phyloP scores from a whole-genome alignment of 2,888 invertebrate species.

The Ophion costatus region DNA sequence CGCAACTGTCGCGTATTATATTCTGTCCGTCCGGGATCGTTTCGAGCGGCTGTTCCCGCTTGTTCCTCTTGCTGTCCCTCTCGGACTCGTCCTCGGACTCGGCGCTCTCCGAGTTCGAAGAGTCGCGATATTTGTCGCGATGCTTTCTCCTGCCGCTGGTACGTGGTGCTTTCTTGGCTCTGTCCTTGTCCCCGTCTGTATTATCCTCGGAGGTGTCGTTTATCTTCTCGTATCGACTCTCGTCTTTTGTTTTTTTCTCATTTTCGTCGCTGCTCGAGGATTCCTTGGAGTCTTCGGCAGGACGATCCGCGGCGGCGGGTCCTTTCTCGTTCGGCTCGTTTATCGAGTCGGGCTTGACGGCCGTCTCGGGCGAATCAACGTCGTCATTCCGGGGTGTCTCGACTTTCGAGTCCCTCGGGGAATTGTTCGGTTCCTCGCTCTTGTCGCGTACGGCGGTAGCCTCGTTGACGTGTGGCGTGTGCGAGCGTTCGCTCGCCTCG shows the following conservation, averaged over 20 bases:
- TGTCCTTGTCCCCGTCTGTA: conserved; percentile 59
- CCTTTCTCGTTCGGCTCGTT: conserved; percentile 68
- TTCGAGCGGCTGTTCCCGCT: conserved; percentile 52
- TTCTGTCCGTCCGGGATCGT: conserved; percentile 42
- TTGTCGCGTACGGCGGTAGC: conserved; percentile 32
- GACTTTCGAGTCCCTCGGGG: conserved; percentile 22
- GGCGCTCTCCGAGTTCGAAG: conserved; percentile 79
- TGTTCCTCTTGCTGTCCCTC: conserved; percentile 60
- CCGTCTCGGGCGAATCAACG: conserved; percentile 61
- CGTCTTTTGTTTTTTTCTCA: conserved; percentile 32
- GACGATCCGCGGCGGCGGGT: conserved; percentile 76
- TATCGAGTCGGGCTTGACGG: background rate
- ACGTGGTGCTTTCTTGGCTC: conserved; percentile 61
- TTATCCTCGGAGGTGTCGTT: conserved; percentile 69
- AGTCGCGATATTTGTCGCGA: conserved; percentile 78
- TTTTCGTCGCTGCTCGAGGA: conserved; percentile 70
- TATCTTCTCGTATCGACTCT: conserved; percentile 52
- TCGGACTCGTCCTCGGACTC: conserved; percentile 80
- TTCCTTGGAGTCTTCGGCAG: conserved; percentile 73
- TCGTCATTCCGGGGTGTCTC: conserved; percentile 32
- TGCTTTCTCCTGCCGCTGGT: conserved; percentile 75
- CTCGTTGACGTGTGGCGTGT: conserved; percentile 48
- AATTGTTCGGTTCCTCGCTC: conserved; percentile 39
- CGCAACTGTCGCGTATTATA: conserved; percentile 62
- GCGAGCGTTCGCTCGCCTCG: conserved; percentile 49